A percentile compares a stretch with the other conserved stretches of the same genome.
Conservation (phyloP, 1,140 invertebrate species). For the Solenopsis fugax region DNA sequence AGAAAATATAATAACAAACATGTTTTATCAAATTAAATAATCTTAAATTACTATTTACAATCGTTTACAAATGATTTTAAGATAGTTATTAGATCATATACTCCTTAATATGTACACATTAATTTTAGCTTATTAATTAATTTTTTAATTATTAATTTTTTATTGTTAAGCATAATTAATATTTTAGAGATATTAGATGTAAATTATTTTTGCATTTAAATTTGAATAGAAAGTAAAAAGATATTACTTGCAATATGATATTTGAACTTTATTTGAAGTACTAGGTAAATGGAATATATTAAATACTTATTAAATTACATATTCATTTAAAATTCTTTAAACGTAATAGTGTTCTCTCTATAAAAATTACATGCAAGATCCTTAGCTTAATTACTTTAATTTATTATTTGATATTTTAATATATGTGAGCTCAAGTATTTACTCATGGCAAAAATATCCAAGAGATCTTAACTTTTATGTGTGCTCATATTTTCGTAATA, state of each 20-base stretch:
- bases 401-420: constrained; percentile 2
- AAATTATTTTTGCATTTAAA: constrained; percentile 37
- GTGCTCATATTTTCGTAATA: constrained; percentile 13
- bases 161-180: constrained; percentile 3
- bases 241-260: constrained; percentile 17
- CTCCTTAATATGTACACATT: constrained; percentile 14
- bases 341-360: not conserved
- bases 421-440: not conserved
- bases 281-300: not conserved
- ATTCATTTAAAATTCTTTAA: constrained; percentile 7
- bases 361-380: not conserved
- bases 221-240: constrained; percentile 19
- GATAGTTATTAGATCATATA: constrained; percentile 17
- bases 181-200: constrained; percentile 37
- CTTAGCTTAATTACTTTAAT: not conserved
- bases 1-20: constrained; percentile 18
- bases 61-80: constrained; percentile 13
- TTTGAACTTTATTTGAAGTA: not conserved
- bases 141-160: constrained; percentile 39
- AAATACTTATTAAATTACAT: constrained; percentile 24
- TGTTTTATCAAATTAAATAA: constrained; percentile 9
- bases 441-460: not conserved
- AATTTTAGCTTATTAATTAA: constrained; percentile 33
- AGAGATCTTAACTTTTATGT: not conserved
- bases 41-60: not conserved